Evolutionary conservation across 2,888 invertebrate species (phyloP), one percentile per base, ranked within the genome.

Genomic region (Amphipoea lucens): DNA sequence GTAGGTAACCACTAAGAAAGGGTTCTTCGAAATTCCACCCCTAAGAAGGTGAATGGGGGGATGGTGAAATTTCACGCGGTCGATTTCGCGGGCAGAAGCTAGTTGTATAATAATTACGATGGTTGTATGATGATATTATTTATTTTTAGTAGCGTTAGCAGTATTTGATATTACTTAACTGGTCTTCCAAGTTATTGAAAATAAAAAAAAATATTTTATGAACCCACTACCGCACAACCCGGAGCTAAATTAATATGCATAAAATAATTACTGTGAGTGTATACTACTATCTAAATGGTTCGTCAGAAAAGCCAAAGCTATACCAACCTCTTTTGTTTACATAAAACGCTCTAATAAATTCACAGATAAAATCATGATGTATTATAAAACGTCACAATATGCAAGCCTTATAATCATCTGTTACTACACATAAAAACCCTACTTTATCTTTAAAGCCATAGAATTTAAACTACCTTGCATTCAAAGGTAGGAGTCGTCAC

Each of bases 401-500:
- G n/a, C n/a, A n/a, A n/a, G n/a, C 60, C 36, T 69, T 73, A 54
- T 63, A 71, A 36, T 69, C 48, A 57, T 4, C 40, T 14, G 5
- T 12, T 12, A 20, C n/a, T n/a, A 12, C 23, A n/a, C 4, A 6
- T 1, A 0, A 60, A n/a, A 68, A 51, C 0, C 6, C 17, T 17
- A 14, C 60, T 63, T 79, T 74, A 83, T 73, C 14, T 3, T 0
- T 0, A 5, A 57, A 1, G 0, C 0, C 4, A 57, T 82, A 83
- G 63, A 36, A 75, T 48, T 62, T 17, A 85, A 82, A 86, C 74
- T 82, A 48, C 66, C 0, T 45, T 71, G 51, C 23, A 48, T 45
- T 7, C 14, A 66, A 68, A 14, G 20, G 11, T 51, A 45, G 60
- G 76, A 67, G 77, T 87, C 90, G 89, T 90, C 86, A 92, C 91